Evolutionary conservation across 2,888 invertebrate species (phyloP).

Genomic region (Rhimphoctona megacephalus): DNA sequence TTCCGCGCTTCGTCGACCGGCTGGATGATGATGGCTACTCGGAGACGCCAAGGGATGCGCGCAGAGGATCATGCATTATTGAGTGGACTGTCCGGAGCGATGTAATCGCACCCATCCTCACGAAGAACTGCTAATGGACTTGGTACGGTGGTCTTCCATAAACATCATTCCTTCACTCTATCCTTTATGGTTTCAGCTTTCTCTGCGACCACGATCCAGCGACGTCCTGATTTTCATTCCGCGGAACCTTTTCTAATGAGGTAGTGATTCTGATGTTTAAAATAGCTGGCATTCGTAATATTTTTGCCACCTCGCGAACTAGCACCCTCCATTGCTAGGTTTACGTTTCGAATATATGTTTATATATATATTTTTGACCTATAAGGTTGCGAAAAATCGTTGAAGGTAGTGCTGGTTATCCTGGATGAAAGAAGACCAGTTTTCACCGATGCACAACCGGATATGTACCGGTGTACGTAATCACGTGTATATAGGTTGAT

Average conservation of each 20-base stretch:
- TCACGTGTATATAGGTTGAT: slow-evolving; percentile 45
- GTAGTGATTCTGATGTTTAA: slow-evolving; percentile 39
- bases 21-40: slow-evolving; percentile 63
- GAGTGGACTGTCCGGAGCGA: slow-evolving; percentile 81
- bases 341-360: background rate
- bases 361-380: slow-evolving; percentile 15
- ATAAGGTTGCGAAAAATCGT: slow-evolving; percentile 22
- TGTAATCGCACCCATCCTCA: slow-evolving; percentile 83
- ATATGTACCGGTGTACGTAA: slow-evolving; percentile 34
- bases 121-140: slow-evolving; percentile 82
- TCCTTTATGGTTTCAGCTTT: slow-evolving; percentile 53
- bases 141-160: slow-evolving; percentile 58
- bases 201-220: slow-evolving; percentile 54
- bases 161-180: slow-evolving; percentile 70
- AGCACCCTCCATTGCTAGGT: background rate
- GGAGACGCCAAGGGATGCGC: slow-evolving; percentile 75
- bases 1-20: slow-evolving; percentile 19
- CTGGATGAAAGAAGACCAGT: slow-evolving; percentile 42
- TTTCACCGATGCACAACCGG: slow-evolving; percentile 30
- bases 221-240: slow-evolving; percentile 47
- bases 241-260: slow-evolving; percentile 45
- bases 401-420: slow-evolving; percentile 39
- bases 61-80: slow-evolving; percentile 84
- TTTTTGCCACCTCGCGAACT: slow-evolving; percentile 78
- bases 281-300: slow-evolving; percentile 76